Percentiles rank a stretch among this genome's conserved stretches.
Evolutionary conservation across 2,113 vertebrate species (phyloP).

Genomic region (Gobiocypris rarus): DNA sequence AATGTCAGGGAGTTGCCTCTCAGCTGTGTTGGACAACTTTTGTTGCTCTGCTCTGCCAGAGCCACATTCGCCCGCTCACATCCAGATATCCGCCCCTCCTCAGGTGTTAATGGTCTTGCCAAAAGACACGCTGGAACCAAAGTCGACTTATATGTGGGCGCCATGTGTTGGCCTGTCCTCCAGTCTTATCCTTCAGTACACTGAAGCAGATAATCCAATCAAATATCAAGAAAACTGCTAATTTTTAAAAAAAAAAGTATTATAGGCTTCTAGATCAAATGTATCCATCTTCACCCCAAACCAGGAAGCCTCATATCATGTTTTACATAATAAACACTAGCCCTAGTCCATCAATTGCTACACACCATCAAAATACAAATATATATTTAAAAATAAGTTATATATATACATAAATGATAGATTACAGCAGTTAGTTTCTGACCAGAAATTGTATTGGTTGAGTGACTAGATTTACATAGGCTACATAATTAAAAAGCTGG

Average conservation of each 20-base stretch:
- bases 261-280: neutral
- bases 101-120: neutral
- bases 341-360: neutral
- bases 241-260: too few species aligned
- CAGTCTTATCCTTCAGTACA: neutral
- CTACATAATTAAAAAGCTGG: neutral
- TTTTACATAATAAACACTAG: neutral
- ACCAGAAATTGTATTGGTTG: neutral
- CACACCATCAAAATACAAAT: neutral
- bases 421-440: neutral
- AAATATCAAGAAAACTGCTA: too few species aligned
- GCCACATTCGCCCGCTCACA: neutral
- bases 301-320: neutral
- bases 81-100: neutral
- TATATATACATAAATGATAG: neutral
- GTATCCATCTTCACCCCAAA: neutral
- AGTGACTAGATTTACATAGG: neutral
- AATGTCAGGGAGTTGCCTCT: conserved; percentile 20
- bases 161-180: neutral
- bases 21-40: neutral
- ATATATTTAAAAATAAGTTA: too few species aligned
- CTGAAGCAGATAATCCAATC: neutral
- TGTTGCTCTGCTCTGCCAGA: neutral
- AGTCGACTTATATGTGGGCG: neutral
- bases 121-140: neutral